Percentiles rank a stretch among this genome's conserved stretches.
Conservation (phyloP, 2,797 vertebrate genomes). For the Smutsia gigantea region DNA sequence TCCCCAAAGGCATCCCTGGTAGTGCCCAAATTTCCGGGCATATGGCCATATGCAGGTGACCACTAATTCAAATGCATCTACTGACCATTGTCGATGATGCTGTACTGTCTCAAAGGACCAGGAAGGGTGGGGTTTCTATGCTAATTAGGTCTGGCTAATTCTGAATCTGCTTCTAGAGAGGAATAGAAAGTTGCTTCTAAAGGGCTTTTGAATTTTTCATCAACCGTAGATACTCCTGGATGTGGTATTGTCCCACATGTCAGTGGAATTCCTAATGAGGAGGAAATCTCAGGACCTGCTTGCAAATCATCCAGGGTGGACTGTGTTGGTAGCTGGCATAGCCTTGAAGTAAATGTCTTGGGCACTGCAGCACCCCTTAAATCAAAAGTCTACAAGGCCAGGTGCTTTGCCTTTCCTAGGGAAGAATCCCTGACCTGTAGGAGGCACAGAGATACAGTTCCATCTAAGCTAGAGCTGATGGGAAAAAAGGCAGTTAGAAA, state of each 20-base stretch:
- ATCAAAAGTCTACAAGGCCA: background rate
- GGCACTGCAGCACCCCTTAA: background rate
- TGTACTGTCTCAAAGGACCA: slow-evolving; percentile 26
- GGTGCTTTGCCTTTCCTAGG: background rate
- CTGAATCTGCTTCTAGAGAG: background rate
- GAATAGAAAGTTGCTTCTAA: background rate
- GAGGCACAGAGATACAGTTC: background rate
- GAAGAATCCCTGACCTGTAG: background rate
- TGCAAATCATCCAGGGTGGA: background rate
- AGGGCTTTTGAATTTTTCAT: background rate
- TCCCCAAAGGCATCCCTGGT: background rate
- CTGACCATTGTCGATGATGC: slow-evolving; percentile 1
- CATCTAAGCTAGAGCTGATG: background rate
- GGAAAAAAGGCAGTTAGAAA: background rate
- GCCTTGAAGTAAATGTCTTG: background rate
- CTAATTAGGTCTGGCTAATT: background rate
- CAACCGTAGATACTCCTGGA: background rate
- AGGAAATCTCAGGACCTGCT: background rate
- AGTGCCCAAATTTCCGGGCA: slow-evolving; percentile 25
- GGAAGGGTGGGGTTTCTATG: background rate
- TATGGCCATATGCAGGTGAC: background rate
- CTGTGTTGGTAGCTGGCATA: background rate
- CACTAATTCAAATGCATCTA: slow-evolving; percentile 23
- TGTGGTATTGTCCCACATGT: background rate
- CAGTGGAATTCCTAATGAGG: background rate